Evolutionary conservation across 2,797 vertebrate species (phyloP).

Genomic region (Artibeus jamaicensis): DNA sequence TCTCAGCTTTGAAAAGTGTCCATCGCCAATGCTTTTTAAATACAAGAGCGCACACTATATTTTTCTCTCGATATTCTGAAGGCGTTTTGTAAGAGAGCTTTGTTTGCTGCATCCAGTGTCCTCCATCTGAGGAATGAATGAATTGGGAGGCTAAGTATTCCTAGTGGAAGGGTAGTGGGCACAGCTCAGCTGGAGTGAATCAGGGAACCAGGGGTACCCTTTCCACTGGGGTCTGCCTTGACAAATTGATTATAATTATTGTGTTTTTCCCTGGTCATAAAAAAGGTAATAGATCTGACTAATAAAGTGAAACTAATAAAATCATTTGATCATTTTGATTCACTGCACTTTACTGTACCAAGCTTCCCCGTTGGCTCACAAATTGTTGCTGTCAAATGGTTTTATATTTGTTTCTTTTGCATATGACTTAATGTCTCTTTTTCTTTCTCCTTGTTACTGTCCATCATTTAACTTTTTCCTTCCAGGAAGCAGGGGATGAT

Average conservation of each 20-base stretch:
- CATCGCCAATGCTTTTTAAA: conserved; percentile 62
- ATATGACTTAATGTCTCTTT: conserved; percentile 67
- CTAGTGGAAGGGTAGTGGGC: conserved; percentile 53
- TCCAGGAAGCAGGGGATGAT: conserved; percentile 45
- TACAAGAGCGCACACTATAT: not conserved
- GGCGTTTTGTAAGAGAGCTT: conserved; percentile 52
- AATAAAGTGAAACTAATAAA: conserved; percentile 88
- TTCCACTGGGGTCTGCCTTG: conserved; percentile 75
- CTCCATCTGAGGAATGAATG: conserved; percentile 49
- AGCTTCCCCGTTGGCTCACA: conserved; percentile 86
- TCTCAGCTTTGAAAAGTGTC: conserved; percentile 54
- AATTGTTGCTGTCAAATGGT: conserved; percentile 83
- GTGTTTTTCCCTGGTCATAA: conserved; percentile 81
- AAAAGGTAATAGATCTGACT: conserved; percentile 85
- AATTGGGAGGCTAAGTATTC: conserved; percentile 45
- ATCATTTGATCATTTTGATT: conserved; percentile 88
- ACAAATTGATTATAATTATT: conserved; percentile 86
- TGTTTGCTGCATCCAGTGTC: not conserved
- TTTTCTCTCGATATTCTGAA: conserved; percentile 41
- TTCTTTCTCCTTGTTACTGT: conserved; percentile 66
- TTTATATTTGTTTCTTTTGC: conserved; percentile 76
- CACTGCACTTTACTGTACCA: conserved; percentile 77
- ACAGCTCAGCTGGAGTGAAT: conserved; percentile 66
- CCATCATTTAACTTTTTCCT: conserved; percentile 65
- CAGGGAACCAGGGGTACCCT: conserved; percentile 62